Percentiles rank a stretch among this genome's conserved stretches.
Evolutionary conservation across 2,888 invertebrate genomes (phyloP).

Genomic region (Aporophyla nigra): DNA sequence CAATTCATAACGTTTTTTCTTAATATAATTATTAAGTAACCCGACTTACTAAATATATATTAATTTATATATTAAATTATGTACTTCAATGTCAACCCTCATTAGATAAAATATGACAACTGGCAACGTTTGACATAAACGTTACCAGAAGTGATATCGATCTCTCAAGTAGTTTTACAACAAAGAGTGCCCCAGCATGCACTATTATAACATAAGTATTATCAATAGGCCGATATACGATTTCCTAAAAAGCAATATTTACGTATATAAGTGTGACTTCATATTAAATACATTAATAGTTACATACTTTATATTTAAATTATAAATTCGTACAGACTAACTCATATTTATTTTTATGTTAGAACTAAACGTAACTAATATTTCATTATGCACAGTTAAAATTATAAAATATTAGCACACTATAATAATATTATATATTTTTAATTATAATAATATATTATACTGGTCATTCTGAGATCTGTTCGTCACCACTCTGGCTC

Average conservation of each 20-base stretch:
- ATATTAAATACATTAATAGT: conserved; percentile 72
- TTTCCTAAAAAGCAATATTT: conserved; percentile 82
- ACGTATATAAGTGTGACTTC: conserved; percentile 86
- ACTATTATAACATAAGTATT: conserved; percentile 53
- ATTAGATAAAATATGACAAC: conserved; percentile 47
- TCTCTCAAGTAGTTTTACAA: conserved; percentile 39
- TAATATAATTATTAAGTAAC: conserved; percentile 56
- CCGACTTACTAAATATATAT: conserved; percentile 49
- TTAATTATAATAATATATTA: conserved; percentile 76
- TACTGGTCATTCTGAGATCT: conserved; percentile 90
- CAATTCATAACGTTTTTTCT: conserved; percentile 52
- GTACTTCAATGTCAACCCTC: conserved; percentile 53
- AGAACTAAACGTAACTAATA: conserved; percentile 77
- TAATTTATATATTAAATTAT: conserved; percentile 46
- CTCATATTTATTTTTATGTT: conserved; percentile 77
- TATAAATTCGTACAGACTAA: conserved; percentile 87
- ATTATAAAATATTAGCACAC: conserved; percentile 80
- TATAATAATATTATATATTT: conserved; percentile 73
- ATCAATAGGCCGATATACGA: conserved; percentile 78
- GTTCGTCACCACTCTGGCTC: conserved; percentile 83
- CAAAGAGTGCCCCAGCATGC: conserved; percentile 45
- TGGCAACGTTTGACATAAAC: conserved; percentile 28
- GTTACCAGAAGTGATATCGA: conserved; percentile 36
- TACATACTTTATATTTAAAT: conserved; percentile 79
- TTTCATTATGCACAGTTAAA: conserved; percentile 80